Base-by-base conservation (phyloP, 2,888 invertebrate species). In the Idaea aversata region DNA sequence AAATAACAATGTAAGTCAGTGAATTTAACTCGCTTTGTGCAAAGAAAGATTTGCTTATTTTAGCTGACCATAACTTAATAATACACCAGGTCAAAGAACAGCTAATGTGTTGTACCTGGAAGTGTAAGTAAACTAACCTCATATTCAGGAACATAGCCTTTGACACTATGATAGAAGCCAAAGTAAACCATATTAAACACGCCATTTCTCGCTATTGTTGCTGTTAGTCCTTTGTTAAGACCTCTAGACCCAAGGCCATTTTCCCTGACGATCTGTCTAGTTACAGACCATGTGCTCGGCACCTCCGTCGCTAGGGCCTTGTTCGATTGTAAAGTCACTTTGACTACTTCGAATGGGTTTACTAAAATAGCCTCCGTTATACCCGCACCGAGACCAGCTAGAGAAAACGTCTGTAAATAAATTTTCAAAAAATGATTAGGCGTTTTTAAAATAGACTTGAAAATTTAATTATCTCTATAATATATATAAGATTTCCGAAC, bases 311-410 rank as follows among this genome's bases (percentile, higher is more conserved):
- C 93, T 62, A 93, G 89, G 0, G 95, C 93, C 66, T 95, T 95
- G 81, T 97, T 96, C 0, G 97, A 95, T 83, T 97, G 97, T 69
- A 97, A 88, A 1, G 95, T 95, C n/a, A 99, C 98, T 94, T 99
- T 99, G 0, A 99, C 97, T 47, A 98, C 98, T 94, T 99, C 98
- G 85, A 98, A 98, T 0, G 98, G 98, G 90, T 98, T 98, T 0
- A 98, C 97, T 65, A 98, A 93, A 70, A 98, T 94, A 5, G 96
- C 98, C 91, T 99, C 98, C n/a, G 98, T 97, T 3, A 97, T 88
- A 62, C 99, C 99, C 61, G 98, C 97, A 66, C 96, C 95, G 13
- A 98, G 91, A 59, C 99, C 99, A 69, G 99, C 97, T 77, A 98
- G 86, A 4, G 98, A 95, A 86, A 97, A 97, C 16, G 97, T 97